Percentiles rank a stretch among this genome's conserved stretches.
phyloP scores from a whole-genome alignment of 2,113 vertebrate species.

The Brachirus orientalis region DNA sequence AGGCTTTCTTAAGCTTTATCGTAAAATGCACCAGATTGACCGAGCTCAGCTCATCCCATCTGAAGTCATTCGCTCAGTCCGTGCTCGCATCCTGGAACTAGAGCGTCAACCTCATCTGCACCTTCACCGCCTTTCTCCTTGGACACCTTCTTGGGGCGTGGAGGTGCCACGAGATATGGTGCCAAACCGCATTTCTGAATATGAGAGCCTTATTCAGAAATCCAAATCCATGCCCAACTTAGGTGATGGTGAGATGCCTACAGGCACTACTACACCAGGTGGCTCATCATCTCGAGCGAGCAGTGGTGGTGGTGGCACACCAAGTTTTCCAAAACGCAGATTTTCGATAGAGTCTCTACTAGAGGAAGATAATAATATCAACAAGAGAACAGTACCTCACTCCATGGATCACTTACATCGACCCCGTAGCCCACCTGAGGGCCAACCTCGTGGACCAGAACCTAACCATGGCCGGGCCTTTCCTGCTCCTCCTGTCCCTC shows the following conservation, averaged over 20 bases:
- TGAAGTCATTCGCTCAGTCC: slow-evolving; percentile 92
- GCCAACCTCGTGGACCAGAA: slow-evolving; percentile 75
- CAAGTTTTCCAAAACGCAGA: slow-evolving; percentile 83
- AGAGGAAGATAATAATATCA: slow-evolving; percentile 85
- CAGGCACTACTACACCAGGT: slow-evolving; percentile 84
- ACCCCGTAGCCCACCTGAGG: slow-evolving; percentile 80
- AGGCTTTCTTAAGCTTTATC: slow-evolving; percentile 93
- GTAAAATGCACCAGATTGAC: slow-evolving; percentile 96
- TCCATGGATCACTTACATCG: slow-evolving; percentile 55
- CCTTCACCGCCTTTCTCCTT: slow-evolving; percentile 77
- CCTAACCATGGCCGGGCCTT: slow-evolving; percentile 40
- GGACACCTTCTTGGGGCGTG: slow-evolving; percentile 79
- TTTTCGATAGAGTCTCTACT: slow-evolving; percentile 94
- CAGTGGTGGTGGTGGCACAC: slow-evolving; percentile 75
- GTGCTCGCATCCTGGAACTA: slow-evolving; percentile 90
- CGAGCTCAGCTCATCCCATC: slow-evolving; percentile 90
- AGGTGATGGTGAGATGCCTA: slow-evolving; percentile 86
- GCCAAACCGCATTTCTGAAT: slow-evolving; percentile 91
- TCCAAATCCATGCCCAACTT: slow-evolving; percentile 96
- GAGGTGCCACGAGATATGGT: slow-evolving; percentile 92
- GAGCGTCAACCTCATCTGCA: slow-evolving; percentile 86
- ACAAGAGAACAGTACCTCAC: slow-evolving; percentile 42
- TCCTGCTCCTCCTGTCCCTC: slow-evolving; percentile 49
- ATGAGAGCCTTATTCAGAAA: slow-evolving; percentile 92
- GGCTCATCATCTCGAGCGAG: slow-evolving; percentile 87